Conservation (phyloP, 2,113 vertebrate species). For the Solea senegalensis region DNA sequence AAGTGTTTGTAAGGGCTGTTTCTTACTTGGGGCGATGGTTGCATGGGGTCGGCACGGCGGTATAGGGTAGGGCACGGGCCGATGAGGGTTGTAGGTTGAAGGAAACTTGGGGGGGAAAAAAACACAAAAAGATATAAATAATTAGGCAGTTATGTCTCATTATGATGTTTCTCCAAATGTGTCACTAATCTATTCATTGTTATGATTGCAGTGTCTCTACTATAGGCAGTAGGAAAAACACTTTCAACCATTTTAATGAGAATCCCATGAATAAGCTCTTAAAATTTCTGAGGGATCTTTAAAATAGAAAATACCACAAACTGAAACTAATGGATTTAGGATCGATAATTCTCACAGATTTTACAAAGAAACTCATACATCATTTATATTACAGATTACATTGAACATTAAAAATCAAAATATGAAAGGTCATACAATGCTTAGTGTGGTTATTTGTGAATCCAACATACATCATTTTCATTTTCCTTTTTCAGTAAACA, state of each 20-base stretch:
- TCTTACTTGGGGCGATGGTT: conserved; percentile 98
- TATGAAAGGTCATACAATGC: too few relatives aligned
- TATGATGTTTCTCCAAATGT: background rate
- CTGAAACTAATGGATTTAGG: too few relatives aligned
- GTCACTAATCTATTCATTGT: background rate
- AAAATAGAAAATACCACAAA: too few relatives aligned
- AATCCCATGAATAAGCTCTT: background rate
- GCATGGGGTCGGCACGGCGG: conserved; percentile 96
- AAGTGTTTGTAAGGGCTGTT: background rate
- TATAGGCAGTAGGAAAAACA: background rate
- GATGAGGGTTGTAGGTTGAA: conserved; percentile 94
- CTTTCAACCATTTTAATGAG: background rate
- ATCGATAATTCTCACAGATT: background rate
- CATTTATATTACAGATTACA: too few relatives aligned
- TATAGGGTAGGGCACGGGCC: conserved; percentile 97
- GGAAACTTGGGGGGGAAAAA: conserved; percentile 83
- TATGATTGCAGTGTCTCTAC: background rate
- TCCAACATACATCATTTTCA: too few relatives aligned
- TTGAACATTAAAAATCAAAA: too few relatives aligned
- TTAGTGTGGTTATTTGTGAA: too few relatives aligned
- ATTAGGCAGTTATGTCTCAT: background rate
- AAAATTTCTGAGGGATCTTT: background rate
- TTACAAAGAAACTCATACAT: too few relatives aligned
- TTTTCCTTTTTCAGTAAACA: too few relatives aligned
- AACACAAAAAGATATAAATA: background rate